Evolutionary conservation across 2,888 invertebrate genomes (phyloP).

Genomic region (Schizaphis graminum): DNA sequence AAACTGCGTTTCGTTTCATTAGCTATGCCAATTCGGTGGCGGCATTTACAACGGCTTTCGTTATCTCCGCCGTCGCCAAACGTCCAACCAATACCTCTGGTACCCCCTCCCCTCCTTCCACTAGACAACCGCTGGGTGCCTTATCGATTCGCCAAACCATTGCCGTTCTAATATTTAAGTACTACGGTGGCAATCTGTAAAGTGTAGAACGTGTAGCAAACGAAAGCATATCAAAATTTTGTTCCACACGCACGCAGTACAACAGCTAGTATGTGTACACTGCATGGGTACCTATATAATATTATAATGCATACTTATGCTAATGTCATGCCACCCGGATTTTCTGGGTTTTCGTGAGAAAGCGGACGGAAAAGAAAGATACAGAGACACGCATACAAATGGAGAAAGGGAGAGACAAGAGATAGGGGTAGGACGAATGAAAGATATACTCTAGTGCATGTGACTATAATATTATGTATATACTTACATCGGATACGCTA

Average conservation of each 20-base stretch:
- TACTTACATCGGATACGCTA: neutral
- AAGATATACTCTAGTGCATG: neutral
- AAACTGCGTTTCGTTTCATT: conserved; percentile 54
- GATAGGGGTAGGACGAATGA: neutral
- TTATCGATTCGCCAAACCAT: conserved; percentile 41
- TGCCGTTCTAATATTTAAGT: conserved; percentile 14
- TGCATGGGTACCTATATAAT: neutral
- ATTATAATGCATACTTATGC: neutral
- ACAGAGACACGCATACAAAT: neutral
- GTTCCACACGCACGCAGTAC: neutral
- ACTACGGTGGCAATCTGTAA: conserved; percentile 17
- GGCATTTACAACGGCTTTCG: conserved; percentile 17
- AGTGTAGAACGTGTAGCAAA: neutral
- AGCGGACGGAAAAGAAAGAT: neutral
- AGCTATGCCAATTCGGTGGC: conserved; percentile 18
- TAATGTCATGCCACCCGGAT: conserved; percentile 17
- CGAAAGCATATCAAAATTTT: conserved; percentile 39
- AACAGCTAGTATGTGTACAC: no score
- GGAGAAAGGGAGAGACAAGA: neutral
- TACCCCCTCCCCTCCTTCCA: neutral
- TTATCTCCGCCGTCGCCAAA: conserved; percentile 8
- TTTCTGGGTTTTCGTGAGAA: neutral
- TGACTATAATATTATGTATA: neutral
- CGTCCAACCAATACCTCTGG: neutral
- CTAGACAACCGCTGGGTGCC: neutral